Percentiles rank a stretch among this genome's conserved stretches.
phyloP scores from a whole-genome alignment of 2,113 vertebrate genomes.

The Apteryx owenii region DNA sequence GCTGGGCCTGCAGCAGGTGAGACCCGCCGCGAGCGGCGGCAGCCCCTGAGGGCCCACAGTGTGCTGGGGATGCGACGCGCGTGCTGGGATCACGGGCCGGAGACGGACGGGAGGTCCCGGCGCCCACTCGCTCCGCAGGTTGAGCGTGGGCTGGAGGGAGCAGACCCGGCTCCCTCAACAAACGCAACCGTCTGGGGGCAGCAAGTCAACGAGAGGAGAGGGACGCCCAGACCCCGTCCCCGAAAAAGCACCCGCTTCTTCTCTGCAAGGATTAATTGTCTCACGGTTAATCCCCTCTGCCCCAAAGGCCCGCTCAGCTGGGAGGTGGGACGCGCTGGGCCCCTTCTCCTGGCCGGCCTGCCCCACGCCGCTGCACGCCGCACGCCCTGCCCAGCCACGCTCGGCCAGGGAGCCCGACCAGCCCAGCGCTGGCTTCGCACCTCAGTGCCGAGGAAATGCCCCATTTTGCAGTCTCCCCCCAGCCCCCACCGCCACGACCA shows the following conservation, averaged over 20 bases:
- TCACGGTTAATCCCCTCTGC: not conserved
- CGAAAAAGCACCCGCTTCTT: not conserved
- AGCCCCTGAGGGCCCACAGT: too few relatives aligned
- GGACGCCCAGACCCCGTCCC: not conserved
- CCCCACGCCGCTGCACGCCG: too few relatives aligned
- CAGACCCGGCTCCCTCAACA: not conserved
- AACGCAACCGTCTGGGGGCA: not conserved
- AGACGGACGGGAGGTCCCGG: not conserved
- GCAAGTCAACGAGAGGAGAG: not conserved
- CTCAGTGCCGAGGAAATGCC: not conserved
- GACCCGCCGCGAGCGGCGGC: not conserved
- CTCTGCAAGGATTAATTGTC: not conserved
- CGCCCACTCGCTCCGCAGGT: slow-evolving; percentile 24
- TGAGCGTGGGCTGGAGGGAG: not conserved
- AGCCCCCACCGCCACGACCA: too few relatives aligned
- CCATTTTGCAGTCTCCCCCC: not conserved
- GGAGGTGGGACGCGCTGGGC: too few relatives aligned
- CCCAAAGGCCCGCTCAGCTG: too few relatives aligned
- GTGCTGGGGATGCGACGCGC: not conserved
- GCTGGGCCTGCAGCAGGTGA: not conserved
- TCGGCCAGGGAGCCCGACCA: not conserved
- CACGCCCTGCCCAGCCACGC: too few relatives aligned
- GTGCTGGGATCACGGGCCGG: slow-evolving; percentile 16
- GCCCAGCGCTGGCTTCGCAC: not conserved
- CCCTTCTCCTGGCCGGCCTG: not conserved